phyloP scores from a whole-genome alignment of 2,113 vertebrate genomes.

The Eptesicus fuscus region DNA sequence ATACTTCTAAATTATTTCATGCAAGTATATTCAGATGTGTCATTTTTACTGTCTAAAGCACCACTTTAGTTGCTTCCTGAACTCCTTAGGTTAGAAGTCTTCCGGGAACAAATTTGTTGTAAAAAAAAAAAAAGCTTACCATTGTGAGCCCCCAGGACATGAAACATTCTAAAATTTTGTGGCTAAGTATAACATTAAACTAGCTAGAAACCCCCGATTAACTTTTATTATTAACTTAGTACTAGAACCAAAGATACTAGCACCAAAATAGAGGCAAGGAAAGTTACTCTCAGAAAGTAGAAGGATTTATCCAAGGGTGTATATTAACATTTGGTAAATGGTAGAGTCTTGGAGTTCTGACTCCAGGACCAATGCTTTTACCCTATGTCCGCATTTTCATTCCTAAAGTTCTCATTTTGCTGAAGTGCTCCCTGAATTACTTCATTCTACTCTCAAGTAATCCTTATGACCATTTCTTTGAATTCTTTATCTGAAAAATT shows the following conservation, averaged over 20 bases:
- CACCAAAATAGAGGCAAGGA: neutral
- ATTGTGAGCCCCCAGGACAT: neutral
- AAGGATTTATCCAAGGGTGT: neutral
- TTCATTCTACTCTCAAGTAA: neutral
- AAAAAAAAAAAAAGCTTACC: neutral
- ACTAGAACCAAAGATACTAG: neutral
- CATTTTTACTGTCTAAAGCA: neutral
- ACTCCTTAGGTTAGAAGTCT: neutral
- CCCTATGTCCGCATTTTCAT: neutral
- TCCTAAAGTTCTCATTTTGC: neutral
- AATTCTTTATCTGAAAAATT: neutral
- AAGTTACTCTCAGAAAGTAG: neutral
- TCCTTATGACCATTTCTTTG: neutral
- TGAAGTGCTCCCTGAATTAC: neutral
- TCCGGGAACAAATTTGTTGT: neutral
- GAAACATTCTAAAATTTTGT: neutral
- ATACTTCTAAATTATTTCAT: conserved; percentile 1
- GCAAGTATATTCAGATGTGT: neutral
- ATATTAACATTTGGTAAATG: neutral
- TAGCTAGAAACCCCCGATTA: neutral
- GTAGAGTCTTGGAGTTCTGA: neutral
- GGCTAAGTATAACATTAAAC: neutral
- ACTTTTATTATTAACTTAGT: neutral
- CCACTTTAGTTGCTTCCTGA: neutral
- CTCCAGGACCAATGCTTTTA: neutral